Percentiles rank a stretch among this genome's conserved stretches.
Conservation (phyloP, 1,140 invertebrate species). For the Zophobas atratus region DNA sequence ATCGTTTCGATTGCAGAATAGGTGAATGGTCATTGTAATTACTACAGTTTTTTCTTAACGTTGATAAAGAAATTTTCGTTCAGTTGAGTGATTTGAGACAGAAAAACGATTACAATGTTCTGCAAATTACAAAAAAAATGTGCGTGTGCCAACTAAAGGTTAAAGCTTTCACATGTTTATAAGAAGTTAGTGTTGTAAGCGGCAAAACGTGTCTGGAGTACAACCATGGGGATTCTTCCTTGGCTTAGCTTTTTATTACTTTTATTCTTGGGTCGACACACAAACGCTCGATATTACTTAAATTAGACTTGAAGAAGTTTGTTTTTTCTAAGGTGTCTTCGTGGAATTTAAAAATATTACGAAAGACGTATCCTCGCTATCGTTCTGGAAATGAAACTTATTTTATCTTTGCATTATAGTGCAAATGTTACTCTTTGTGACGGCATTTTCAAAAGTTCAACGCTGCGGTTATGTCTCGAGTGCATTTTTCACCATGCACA, state of each 20-base stretch:
- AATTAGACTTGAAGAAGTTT: not conserved
- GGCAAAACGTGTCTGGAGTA: slow-evolving; percentile 22
- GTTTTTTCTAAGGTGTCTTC: not conserved
- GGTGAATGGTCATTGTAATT: no score
- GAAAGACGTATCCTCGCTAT: no score
- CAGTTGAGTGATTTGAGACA: no score
- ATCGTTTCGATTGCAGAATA: no score
- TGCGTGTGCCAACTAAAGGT: not conserved
- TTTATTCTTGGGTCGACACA: slow-evolving; percentile 10
- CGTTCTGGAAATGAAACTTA: no score
- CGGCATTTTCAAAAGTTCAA: no score
- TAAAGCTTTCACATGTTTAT: slow-evolving; percentile 24
- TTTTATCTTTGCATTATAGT: no score
- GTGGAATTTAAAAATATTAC: no score
- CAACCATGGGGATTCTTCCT: not conserved
- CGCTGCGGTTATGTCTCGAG: not conserved
- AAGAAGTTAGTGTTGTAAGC: slow-evolving; percentile 30
- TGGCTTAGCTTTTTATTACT: not conserved
- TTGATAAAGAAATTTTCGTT: not conserved
- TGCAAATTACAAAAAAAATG: slow-evolving; percentile 3
- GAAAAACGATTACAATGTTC: not conserved
- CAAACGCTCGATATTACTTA: not conserved
- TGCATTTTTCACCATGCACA: no score
- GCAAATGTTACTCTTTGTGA: no score
- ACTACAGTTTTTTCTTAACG: no score